These are phyloP conservation scores for Olivierus martensii DNA, from an alignment of 1,140 invertebrate species.

Conservation along the genomic window DNA sequence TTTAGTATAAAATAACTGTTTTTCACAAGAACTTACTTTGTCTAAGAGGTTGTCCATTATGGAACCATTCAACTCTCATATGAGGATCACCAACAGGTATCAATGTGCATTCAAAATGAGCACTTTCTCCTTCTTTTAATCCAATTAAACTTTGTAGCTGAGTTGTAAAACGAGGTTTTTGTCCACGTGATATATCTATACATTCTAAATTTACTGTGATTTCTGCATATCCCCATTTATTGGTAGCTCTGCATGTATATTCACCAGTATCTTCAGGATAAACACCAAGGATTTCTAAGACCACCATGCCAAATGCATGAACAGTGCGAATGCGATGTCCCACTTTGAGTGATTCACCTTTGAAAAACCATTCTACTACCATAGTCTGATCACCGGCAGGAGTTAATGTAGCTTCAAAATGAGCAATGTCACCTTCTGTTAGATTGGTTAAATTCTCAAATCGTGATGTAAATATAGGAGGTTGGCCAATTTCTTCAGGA, in stretches of 20 bases:
- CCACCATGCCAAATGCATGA: constrained; percentile 90
- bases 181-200: constrained; percentile 65
- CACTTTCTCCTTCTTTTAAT: constrained; percentile 76
- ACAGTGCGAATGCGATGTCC: constrained; percentile 73
- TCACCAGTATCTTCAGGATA: constrained; percentile 59
- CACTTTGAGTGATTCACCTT: constrained; percentile 64
- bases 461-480: constrained; percentile 74
- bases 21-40: constrained; percentile 59
- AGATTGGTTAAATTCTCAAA: constrained; percentile 66
- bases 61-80: constrained; percentile 93
- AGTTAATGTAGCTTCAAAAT: constrained; percentile 84
- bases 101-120: constrained; percentile 49
- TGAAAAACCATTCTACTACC: constrained; percentile 96
- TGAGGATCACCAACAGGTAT: constrained; percentile 82
- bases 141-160: constrained; percentile 71
- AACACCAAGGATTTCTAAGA: constrained; percentile 86
- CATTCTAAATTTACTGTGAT: constrained; percentile 69
- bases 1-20: constrained; percentile 8
- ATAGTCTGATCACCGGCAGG: constrained; percentile 91
- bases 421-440: constrained; percentile 77
- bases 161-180: constrained; percentile 73
- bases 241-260: constrained; percentile 42
- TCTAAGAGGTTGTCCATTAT: constrained; percentile 71
- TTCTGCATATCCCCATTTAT: constrained; percentile 44
- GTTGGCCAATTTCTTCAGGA: constrained; percentile 52